Percentiles rank a stretch among this genome's conserved stretches.
Conservation (phyloP, 1,140 invertebrate species). For the Drosophila littoralis region DNA sequence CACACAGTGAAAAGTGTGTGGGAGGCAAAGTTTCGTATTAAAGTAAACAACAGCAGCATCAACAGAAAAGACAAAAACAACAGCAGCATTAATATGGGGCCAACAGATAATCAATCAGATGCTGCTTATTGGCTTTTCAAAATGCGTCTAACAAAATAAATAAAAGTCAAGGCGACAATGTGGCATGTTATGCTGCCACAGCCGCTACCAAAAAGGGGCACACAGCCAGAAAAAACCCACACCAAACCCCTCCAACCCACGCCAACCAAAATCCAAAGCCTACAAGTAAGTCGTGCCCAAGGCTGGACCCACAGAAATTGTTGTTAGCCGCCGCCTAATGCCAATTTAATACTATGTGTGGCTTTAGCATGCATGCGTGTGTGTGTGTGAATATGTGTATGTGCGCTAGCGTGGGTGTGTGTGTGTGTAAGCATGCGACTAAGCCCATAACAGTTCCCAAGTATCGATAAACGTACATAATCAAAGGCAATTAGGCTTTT, state of each 20-base stretch:
- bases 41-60: constrained; percentile 40
- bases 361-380: not conserved
- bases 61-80: not conserved
- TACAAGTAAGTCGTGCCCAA: constrained; percentile 58
- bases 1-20: not conserved
- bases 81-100: constrained; percentile 16
- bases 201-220: constrained; percentile 14
- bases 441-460: constrained; percentile 42
- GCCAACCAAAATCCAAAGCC: not conserved
- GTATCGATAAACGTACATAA: constrained; percentile 65
- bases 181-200: constrained; percentile 55
- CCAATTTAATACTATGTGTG: constrained; percentile 67
- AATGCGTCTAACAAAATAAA: constrained; percentile 79
- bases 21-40: constrained; percentile 37
- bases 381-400: constrained; percentile 10
- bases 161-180: constrained; percentile 77
- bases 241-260: not conserved
- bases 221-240: not conserved
- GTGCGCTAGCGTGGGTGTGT: constrained; percentile 6
- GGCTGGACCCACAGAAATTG: constrained; percentile 36
- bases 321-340: constrained; percentile 59
- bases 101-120: constrained; percentile 77
- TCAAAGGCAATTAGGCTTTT: constrained; percentile 72
- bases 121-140: constrained; percentile 81
- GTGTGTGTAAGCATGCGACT: constrained; percentile 37